Conservation (phyloP, 2,113 vertebrate species). For the Gnathonemus echidnorhynchus region DNA sequence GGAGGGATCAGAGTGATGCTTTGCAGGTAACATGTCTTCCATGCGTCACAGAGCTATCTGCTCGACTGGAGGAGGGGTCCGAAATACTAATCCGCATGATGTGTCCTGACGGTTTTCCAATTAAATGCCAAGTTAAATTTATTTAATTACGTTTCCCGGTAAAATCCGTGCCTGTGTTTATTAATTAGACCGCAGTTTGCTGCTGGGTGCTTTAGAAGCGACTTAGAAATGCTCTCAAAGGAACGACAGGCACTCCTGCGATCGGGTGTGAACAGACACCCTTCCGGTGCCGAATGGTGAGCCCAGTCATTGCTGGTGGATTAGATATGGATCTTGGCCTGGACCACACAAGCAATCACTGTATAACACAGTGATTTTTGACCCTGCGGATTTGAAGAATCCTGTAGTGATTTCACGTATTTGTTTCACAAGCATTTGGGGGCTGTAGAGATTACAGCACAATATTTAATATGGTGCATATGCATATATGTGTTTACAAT, state of each 20-base stretch:
- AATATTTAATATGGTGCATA: neutral
- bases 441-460: neutral
- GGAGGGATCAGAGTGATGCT: slow-evolving; percentile 26
- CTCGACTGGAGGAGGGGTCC: neutral
- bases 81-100: neutral
- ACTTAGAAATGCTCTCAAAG: neutral
- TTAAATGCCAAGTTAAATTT: neutral
- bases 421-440: neutral
- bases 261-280: neutral
- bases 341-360: neutral
- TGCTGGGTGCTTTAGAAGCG: neutral
- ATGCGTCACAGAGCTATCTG: neutral
- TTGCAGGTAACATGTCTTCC: slow-evolving; percentile 23
- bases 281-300: neutral
- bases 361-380: neutral
- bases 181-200: neutral
- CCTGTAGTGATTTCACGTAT: neutral
- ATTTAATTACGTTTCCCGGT: neutral
- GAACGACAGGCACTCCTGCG: neutral
- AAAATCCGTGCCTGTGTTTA: neutral
- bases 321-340: neutral
- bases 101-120: neutral
- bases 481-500: neutral
- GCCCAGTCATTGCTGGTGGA: neutral
- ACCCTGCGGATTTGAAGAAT: neutral